Conservation (phyloP, 2,888 invertebrate species). For the Abscondita cerata region DNA sequence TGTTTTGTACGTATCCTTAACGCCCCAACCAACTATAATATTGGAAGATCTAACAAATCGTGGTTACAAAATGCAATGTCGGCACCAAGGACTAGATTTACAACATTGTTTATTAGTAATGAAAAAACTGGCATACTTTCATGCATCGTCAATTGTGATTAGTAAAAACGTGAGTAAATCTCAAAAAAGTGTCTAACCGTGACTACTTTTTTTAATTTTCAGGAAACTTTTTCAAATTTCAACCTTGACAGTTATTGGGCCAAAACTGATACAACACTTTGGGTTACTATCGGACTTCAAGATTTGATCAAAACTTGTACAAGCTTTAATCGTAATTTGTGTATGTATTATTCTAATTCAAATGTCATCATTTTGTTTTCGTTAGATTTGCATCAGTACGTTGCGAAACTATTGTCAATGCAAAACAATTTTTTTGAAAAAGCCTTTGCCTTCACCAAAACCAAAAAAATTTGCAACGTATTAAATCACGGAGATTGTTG, state of each 20-base stretch:
- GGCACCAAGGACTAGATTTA: slow-evolving; percentile 63
- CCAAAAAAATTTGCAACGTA: slow-evolving; percentile 54
- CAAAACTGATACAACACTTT: too few species aligned
- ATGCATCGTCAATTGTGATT: slow-evolving; percentile 63
- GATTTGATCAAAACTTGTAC: too few species aligned
- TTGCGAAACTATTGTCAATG: background rate
- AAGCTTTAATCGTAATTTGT: too few species aligned
- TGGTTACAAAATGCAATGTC: slow-evolving; percentile 62
- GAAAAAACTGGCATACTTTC: slow-evolving; percentile 62
- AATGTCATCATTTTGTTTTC: background rate
- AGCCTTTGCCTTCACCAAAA: slow-evolving; percentile 42
- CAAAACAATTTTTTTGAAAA: slow-evolving; percentile 15
- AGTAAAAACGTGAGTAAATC: slow-evolving; percentile 61
- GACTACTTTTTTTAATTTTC: background rate
- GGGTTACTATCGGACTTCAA: too few species aligned
- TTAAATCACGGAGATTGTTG: slow-evolving; percentile 63
- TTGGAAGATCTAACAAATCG: slow-evolving; percentile 64
- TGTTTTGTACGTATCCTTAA: background rate
- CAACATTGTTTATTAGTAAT: slow-evolving; percentile 61
- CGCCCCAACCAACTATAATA: slow-evolving; percentile 45
- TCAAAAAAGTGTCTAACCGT: too few species aligned
- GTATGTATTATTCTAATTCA: background rate
- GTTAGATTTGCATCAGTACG: background rate
- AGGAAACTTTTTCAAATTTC: too few species aligned
- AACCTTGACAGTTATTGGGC: too few species aligned